Evolutionary conservation across 1,140 invertebrate genomes (phyloP).

Genomic region (Zelostemma sp.): DNA sequence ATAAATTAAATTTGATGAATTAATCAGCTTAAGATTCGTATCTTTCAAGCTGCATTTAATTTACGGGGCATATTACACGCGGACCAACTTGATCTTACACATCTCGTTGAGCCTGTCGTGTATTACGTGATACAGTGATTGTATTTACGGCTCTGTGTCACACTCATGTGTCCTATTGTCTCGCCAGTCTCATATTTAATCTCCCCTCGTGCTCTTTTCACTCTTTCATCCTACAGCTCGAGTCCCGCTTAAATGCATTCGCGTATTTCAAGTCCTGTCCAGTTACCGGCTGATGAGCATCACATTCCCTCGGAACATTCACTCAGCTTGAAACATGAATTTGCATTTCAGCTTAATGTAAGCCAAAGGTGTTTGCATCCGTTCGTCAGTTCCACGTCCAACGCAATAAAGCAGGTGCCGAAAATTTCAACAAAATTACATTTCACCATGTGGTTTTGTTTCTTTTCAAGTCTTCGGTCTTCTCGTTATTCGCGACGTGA

Average conservation of each 20-base stretch:
- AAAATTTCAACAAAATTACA: too few relatives aligned
- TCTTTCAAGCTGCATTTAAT: background rate
- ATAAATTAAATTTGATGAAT: constrained; percentile 7
- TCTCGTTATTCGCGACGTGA: too few relatives aligned
- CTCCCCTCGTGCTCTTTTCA: constrained; percentile 25
- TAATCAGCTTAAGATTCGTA: background rate
- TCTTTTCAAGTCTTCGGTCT: too few relatives aligned
- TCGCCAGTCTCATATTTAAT: constrained; percentile 41
- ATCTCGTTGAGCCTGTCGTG: constrained; percentile 17
- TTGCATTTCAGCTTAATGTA: too few relatives aligned
- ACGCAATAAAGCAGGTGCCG: too few relatives aligned
- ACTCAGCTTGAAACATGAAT: background rate
- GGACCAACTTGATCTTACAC: background rate
- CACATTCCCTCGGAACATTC: background rate
- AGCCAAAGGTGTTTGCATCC: too few relatives aligned
- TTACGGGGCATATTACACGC: constrained; percentile 2
- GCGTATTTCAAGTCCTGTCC: background rate
- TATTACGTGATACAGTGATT: background rate
- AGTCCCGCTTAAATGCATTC: background rate
- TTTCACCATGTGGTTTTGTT: too few relatives aligned
- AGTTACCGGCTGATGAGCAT: background rate
- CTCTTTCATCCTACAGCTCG: constrained; percentile 14
- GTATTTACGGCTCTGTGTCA: background rate
- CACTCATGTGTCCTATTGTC: constrained; percentile 47
- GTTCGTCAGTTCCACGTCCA: too few relatives aligned